These are phyloP conservation scores for Stenurella melanura DNA, from an alignment of 2,888 invertebrate species.

Conservation along the genomic window DNA sequence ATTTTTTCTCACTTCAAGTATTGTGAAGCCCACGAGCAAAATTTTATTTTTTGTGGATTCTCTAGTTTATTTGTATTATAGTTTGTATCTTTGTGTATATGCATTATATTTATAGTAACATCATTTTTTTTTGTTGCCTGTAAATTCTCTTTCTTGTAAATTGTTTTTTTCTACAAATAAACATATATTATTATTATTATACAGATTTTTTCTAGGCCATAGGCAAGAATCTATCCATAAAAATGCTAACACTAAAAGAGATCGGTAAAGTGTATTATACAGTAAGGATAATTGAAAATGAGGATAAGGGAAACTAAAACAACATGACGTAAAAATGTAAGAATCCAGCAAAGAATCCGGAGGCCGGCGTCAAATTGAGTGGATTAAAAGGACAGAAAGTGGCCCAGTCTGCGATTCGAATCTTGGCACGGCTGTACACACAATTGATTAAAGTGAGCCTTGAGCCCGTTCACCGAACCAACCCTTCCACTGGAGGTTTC, in stretches of 20 bases:
- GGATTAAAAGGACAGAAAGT: constrained; percentile 61
- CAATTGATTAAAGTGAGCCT: constrained; percentile 67
- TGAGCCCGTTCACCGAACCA: constrained; percentile 48
- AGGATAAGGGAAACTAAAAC: background rate
- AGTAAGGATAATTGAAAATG: constrained; percentile 16
- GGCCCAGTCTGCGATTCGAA: constrained; percentile 61
- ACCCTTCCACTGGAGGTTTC: constrained; percentile 49
- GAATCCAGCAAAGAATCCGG: constrained; percentile 34
- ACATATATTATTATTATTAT: no score
- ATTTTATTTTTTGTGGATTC: no score
- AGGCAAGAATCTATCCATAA: background rate
- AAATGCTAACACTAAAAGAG: background rate
- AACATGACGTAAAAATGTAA: constrained; percentile 33
- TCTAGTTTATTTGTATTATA: no score
- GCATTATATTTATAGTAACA: no score
- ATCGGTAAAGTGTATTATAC: background rate
- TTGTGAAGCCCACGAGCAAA: no score
- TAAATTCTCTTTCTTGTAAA: no score
- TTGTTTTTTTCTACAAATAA: no score
- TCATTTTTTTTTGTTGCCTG: no score
- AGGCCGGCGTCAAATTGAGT: constrained; percentile 57
- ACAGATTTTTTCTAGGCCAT: no score
- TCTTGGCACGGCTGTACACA: constrained; percentile 66
- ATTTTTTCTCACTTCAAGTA: no score
- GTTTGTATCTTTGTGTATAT: no score